Evolutionary conservation across 2,888 invertebrate species (phyloP).

Genomic region (Zaprionus bogoriensis): DNA sequence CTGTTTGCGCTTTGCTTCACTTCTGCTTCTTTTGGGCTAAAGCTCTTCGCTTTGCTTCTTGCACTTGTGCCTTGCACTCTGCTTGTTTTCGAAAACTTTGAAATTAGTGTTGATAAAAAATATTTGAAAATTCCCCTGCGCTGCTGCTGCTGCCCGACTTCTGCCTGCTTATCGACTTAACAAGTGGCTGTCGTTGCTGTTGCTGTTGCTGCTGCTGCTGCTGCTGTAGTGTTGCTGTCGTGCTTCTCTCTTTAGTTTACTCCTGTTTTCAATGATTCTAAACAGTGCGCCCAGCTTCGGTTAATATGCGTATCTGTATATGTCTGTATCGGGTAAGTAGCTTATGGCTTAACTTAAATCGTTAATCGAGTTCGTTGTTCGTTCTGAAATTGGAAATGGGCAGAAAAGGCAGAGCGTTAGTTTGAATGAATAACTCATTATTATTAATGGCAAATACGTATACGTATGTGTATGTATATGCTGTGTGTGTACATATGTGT

Average conservation of each 20-base stretch:
- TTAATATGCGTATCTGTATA: constrained; percentile 18
- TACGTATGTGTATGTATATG: not conserved
- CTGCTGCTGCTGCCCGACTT: constrained; percentile 5
- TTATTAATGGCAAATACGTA: not conserved
- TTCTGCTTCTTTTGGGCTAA: constrained; percentile 23
- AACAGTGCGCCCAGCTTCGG: constrained; percentile 51
- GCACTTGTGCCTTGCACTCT: not conserved
- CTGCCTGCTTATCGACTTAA: constrained; percentile 51
- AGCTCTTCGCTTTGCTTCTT: constrained; percentile 8
- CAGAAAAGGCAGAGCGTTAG: not conserved
- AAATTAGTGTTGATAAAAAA: constrained; percentile 77
- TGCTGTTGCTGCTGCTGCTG: constrained; percentile 20
- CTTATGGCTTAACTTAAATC: constrained; percentile 72
- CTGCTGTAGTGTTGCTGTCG: constrained; percentile 14
- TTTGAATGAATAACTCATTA: not conserved
- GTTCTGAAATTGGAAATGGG: constrained; percentile 61
- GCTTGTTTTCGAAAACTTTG: constrained; percentile 66
- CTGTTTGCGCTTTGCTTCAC: constrained; percentile 28
- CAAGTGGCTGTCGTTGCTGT: constrained; percentile 23
- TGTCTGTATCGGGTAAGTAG: constrained; percentile 26
- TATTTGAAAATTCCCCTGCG: constrained; percentile 57
- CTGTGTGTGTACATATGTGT: constrained; percentile 6
- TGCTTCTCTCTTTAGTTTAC: no score
- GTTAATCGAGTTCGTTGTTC: constrained; percentile 74
- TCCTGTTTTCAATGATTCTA: constrained; percentile 7